Evolutionary conservation across 1,140 invertebrate species (phyloP), one percentile per base, ranked within the genome.

Genomic region (Hylyphantes graminicola): DNA sequence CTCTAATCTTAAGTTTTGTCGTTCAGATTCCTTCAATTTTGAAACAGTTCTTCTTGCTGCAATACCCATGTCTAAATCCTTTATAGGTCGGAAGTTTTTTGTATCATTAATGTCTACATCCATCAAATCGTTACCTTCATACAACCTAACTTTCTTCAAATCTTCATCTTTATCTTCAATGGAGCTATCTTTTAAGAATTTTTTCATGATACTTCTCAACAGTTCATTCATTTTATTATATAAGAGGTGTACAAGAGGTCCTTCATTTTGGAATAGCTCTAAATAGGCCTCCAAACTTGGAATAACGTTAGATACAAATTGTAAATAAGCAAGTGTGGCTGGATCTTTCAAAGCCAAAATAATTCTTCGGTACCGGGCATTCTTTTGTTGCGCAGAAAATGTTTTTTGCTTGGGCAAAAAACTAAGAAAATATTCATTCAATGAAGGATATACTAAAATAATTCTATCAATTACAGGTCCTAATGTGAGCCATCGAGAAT

Each of bases 401-500:
- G 57, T 17, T 17, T 61, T 61, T 12, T 61, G 12, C 17, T 61
- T 61, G 17, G 57, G 57, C 12, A 61, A 17, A 61, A 61, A 61
- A 1, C 6, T 67, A 12, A 67, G 12, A 21, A 67, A 67, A 67
- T 35, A 67, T 67, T 67, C 21, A n/a, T 35, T 17, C 64, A 67
- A 21, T 12, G 21, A 15, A 67, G 64, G 21, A 67, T 67, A 67
- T n/a, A 67, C 19, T 12, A 21, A 35, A n/a, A 67, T n/a, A 35
- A 67, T 67, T 67, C 64, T 67, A 21, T 15, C 50, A 35, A 53
- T 17, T 11, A 35, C 19, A 13, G 68, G 68, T 10, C 68, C 68
- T 17, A 72, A 72, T 50, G 50, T 72, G 12, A 72, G 21, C 68
- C 68, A 72, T 15, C 68, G 21, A 15, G 68, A 72, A 51, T 13